Base-by-base conservation (phyloP, 2,113 vertebrate genomes). In the Ailurus styani region DNA sequence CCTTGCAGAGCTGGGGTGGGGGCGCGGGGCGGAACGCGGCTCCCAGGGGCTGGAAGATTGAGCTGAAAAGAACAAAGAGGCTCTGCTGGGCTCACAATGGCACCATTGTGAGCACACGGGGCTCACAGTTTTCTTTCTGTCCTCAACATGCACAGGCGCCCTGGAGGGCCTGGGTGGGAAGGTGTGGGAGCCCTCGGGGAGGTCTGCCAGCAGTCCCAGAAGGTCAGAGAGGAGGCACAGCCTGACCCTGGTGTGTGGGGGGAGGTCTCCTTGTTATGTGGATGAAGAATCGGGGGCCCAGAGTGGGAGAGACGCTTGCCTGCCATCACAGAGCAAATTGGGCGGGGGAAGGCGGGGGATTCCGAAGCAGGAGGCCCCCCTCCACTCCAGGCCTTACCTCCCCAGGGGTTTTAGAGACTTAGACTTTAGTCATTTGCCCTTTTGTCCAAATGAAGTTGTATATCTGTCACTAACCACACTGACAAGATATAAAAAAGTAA, bases 41-140 rank as follows among this genome's bases (percentile, higher is more conserved):
- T 45, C 77, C 78, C 84, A 18, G 52, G 79, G 90, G 83, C 88
- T 37, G 55, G 20, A 6, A 21, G 73, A 52, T 0, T n/a, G 23
- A 21, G 50, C 72, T 29, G 82, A n/a, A 42, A 60, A n/a, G 82
- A 72, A 81, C 93, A 83, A 96, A 85, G 95, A 85, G 72, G 23
- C 75, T 72, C 13, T 50, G 68, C 87, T 0, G 34, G 54, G 83
- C 31, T 17, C 78, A 96, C 95, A 94, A 73, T 82, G 52, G 50
- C 84, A 47, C 34, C 50, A 17, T 31, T 91, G 91, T 82, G 79
- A 86, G n/a, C 31, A 25, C n/a, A 3, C 3, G 1, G 17, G 11
- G 70, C 66, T 82, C 72, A 62, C 78, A 77, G 5, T 82, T 90
- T 82, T 78, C 73, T 83, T 70, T 82, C 72, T 90, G 81, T 73